A percentile compares a stretch with the other conserved stretches of the same genome.
Evolutionary conservation across 2,888 invertebrate genomes (phyloP).

Genomic region (Drosophila meridionalis): DNA sequence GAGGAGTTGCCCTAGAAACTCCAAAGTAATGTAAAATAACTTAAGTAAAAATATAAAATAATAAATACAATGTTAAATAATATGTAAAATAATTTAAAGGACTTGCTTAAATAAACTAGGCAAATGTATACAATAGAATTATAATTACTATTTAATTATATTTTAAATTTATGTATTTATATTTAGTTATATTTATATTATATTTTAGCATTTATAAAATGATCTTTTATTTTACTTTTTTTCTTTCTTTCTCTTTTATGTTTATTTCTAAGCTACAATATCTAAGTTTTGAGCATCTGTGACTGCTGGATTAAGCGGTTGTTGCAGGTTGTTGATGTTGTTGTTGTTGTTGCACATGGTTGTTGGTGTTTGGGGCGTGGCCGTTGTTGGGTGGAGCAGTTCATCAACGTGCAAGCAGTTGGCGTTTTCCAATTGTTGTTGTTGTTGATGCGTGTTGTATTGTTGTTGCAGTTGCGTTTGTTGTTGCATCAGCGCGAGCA

Average conservation of each 20-base stretch:
- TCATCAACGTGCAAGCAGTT: constrained; percentile 57
- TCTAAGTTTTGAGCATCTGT: constrained; percentile 85
- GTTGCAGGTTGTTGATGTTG: constrained; percentile 56
- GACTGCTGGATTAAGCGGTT: constrained; percentile 78
- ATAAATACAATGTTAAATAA: constrained; percentile 48
- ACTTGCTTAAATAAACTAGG: constrained; percentile 32
- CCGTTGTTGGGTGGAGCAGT: constrained; percentile 34
- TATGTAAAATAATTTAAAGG: constrained; percentile 36
- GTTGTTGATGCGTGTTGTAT: constrained; percentile 68
- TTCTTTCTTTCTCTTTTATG: constrained; percentile 6
- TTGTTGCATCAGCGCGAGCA: constrained; percentile 82
- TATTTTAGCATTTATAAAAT: constrained; percentile 53
- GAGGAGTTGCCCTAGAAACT: constrained; percentile 5
- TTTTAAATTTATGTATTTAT: constrained; percentile 28
- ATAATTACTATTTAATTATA: constrained; percentile 21
- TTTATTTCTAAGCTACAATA: constrained; percentile 84
- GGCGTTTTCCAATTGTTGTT: constrained; percentile 58
- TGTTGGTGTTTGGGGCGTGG: constrained; percentile 19
- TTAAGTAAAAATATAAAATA: constrained; percentile 19
- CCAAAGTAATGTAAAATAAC: constrained; percentile 11
- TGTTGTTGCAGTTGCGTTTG: constrained; percentile 82
- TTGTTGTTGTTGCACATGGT: constrained; percentile 43
- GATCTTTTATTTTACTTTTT: constrained; percentile 32
- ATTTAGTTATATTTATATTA: constrained; percentile 33
- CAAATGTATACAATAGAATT: constrained; percentile 35